A percentile compares a stretch with the other conserved stretches of the same genome.
These are phyloP conservation scores for Himalopsyche japonica DNA, from an alignment of 2,888 invertebrate species.

Conservation along the genomic window DNA sequence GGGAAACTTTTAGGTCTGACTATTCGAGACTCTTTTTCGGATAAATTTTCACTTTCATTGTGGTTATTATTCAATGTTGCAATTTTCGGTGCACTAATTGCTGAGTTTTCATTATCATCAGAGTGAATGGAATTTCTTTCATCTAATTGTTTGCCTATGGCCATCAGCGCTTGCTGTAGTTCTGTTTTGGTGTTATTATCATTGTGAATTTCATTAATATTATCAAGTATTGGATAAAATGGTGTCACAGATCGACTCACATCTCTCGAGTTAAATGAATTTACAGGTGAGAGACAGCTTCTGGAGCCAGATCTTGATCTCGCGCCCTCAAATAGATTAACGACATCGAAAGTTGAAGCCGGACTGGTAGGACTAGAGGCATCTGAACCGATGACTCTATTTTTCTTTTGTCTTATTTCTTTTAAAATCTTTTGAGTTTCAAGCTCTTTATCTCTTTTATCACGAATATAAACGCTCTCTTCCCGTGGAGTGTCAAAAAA, in stretches of 20 bases:
- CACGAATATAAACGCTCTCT: conserved; percentile 66
- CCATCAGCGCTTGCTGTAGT: conserved; percentile 16
- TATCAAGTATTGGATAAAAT: conserved; percentile 58
- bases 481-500: conserved; percentile 73
- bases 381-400: conserved; percentile 48
- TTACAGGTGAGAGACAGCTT: conserved; percentile 49
- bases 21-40: conserved; percentile 54
- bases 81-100: neutral
- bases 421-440: conserved; percentile 69
- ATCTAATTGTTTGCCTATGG: conserved; percentile 42
- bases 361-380: conserved; percentile 47
- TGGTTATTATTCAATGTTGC: neutral
- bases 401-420: conserved; percentile 68
- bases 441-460: conserved; percentile 67
- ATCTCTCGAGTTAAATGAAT: conserved; percentile 49
- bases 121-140: conserved; percentile 33
- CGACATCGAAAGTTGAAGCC: conserved; percentile 44
- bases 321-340: conserved; percentile 46
- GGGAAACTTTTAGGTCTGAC: conserved; percentile 63
- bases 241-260: conserved; percentile 57
- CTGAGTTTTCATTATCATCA: conserved; percentile 39
- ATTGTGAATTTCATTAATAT: conserved; percentile 54
- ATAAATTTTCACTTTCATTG: conserved; percentile 42
- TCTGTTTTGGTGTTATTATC: conserved; percentile 42
- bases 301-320: conserved; percentile 12